Evolutionary conservation across 2,888 invertebrate genomes (phyloP), one percentile per base, ranked within the genome.

Genomic region (Lottia scabra): DNA sequence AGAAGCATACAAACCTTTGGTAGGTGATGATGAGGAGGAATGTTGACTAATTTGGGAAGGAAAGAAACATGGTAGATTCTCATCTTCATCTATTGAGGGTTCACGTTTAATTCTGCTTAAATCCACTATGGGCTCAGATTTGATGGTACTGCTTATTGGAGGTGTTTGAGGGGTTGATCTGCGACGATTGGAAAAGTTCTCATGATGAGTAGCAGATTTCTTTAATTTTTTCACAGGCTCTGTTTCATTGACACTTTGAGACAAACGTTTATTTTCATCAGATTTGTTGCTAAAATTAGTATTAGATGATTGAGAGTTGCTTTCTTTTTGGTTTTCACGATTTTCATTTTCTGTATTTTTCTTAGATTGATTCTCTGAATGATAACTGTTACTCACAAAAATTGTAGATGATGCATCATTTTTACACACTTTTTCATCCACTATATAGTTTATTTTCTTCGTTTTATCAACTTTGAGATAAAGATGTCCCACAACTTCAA

Each of bases 361-460:
- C 23, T 56, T 56, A 3, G 19, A 23, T 19, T 56, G 56, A 56
- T 56, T 56, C 19, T 23, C 19, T 19, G 56, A 56, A 56, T 56
- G 56, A 56, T 56, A 56, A 56, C 56, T 56, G 23, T 56, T 56
- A 56, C 56, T 56, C 19, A 56, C 56, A 56, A 56, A 56, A 23
- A 56, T 23, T 19, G 56, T 56, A 56, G 56, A 56, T 56, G 56
- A 56, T 19, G 56, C 56, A 56, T 56, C 56, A 56, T 56, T 56
- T 56, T 56, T 56, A 56, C 56, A 56, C 19, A 56, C 56, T 56
- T 56, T 56, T 23, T 56, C 56, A 56, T 56, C 56, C 10, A 56
- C 56, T 23, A 56, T 56, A 13, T 56, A 56, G 13, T 56, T 56
- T 23, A 56, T 23, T 56, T 56, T 56, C 23, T 56, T 56, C 10